A percentile compares a stretch with the other conserved stretches of the same genome.
Conservation (phyloP, 2,888 invertebrate species). For the Steromphala cineraria region DNA sequence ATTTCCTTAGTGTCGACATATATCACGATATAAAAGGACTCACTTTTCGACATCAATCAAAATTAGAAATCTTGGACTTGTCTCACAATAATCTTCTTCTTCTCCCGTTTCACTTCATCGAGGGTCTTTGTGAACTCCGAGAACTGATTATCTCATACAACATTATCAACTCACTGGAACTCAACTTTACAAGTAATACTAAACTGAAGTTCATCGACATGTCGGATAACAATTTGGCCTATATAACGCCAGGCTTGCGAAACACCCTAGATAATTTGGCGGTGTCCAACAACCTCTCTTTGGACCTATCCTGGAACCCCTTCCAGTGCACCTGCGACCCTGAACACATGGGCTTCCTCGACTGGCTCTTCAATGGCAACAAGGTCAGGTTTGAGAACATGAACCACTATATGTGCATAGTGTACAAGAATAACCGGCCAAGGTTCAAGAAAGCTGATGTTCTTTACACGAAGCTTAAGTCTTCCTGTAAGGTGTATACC, state of each 20-base stretch:
- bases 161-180: slow-evolving; percentile 12
- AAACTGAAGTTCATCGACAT: slow-evolving; percentile 25
- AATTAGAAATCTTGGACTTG: slow-evolving; percentile 26
- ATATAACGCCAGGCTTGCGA: slow-evolving; percentile 19
- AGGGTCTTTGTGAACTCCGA: slow-evolving; percentile 22
- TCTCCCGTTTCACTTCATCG: slow-evolving; percentile 17
- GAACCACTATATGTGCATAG: not conserved
- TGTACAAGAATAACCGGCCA: not conserved
- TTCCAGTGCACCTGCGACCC: slow-evolving; percentile 32
- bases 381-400: not conserved
- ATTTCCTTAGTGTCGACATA: not conserved
- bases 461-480: not conserved
- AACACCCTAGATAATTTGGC: not conserved
- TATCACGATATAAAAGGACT: not conserved
- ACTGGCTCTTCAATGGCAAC: slow-evolving; percentile 27
- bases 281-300: not conserved
- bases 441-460: not conserved
- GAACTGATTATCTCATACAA: slow-evolving; percentile 25
- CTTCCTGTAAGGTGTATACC: not conserved
- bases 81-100: slow-evolving; percentile 23
- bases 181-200: not conserved
- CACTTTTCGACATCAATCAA: not conserved
- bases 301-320: slow-evolving; percentile 31
- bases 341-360: slow-evolving; percentile 28
- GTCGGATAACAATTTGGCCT: not conserved